Percentiles rank a stretch among this genome's conserved stretches.
Conservation (phyloP, 2,797 vertebrate genomes). For the Varecia variegata region DNA sequence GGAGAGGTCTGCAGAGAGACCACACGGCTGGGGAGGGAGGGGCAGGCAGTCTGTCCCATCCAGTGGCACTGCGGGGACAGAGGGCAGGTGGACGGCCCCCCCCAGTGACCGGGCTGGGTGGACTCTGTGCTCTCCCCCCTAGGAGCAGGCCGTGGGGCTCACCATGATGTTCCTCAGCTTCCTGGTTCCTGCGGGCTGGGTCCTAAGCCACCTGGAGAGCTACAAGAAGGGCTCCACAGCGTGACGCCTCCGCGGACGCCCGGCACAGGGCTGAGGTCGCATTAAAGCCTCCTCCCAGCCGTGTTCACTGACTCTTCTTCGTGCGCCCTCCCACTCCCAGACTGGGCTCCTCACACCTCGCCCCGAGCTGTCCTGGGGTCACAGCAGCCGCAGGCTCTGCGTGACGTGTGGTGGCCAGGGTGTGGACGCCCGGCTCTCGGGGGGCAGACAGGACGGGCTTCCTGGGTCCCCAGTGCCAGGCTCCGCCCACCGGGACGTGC, state of each 20-base stretch:
- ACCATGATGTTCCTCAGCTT: constrained; percentile 62
- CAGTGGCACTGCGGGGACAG: not conserved
- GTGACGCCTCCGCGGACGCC: rapidly evolving
- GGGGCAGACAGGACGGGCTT: not conserved
- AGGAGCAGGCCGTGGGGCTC: constrained; percentile 77
- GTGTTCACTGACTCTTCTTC: not conserved
- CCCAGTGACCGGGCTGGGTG: not conserved
- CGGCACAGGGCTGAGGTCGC: rapidly evolving
- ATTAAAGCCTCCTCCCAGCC: constrained; percentile 22
- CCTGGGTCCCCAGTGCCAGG: rapidly evolving
- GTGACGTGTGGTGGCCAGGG: not conserved
- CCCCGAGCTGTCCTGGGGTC: not conserved
- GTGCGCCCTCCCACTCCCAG: rapidly evolving
- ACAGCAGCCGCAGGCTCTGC: not conserved
- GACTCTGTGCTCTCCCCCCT: not conserved
- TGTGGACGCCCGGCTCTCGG: not conserved
- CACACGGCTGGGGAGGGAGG: not conserved
- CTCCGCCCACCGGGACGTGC: rapidly evolving
- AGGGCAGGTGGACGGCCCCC: not conserved
- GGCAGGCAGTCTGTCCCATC: not conserved
- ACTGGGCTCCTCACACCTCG: not conserved
- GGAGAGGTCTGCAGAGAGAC: not conserved
- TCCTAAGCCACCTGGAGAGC: constrained; percentile 85
- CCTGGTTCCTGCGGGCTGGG: constrained; percentile 85
- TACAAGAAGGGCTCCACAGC: constrained; percentile 80